Percentiles rank a stretch among this genome's conserved stretches.
phyloP scores from a whole-genome alignment of 1,140 invertebrate species.

The Halictus rubicundus region DNA sequence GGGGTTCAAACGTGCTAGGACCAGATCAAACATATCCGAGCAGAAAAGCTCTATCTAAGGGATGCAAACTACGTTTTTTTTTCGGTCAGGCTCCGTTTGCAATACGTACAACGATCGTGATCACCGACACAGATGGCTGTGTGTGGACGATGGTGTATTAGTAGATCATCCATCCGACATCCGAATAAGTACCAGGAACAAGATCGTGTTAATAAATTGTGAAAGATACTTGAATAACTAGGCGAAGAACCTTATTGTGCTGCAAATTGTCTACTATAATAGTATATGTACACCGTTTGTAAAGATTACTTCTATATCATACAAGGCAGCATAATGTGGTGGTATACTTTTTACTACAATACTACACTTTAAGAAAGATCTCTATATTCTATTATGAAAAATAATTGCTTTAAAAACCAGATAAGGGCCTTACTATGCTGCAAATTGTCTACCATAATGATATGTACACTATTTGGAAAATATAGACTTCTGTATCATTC shows the following conservation, averaged over 20 bases:
- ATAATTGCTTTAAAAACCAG: too few relatives aligned
- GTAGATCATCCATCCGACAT: constrained; percentile 60
- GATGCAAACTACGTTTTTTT: constrained; percentile 41
- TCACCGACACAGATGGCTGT: constrained; percentile 75
- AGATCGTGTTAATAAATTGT: constrained; percentile 50
- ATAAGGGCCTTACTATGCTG: not conserved
- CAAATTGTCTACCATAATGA: not conserved
- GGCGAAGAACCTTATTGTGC: not conserved
- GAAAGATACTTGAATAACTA: not conserved
- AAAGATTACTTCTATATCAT: not conserved
- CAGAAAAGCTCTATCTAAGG: constrained; percentile 36
- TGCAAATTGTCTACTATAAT: not conserved
- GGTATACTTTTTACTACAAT: not conserved
- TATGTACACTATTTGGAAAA: not conserved
- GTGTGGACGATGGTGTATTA: constrained; percentile 59
- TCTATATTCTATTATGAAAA: not conserved
- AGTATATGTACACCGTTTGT: not conserved
- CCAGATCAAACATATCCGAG: constrained; percentile 47
- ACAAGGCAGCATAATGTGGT: not conserved
- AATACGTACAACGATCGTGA: constrained; percentile 75
- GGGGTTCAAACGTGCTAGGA: constrained; percentile 40
- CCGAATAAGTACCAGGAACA: constrained; percentile 60
- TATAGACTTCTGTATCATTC: not conserved
- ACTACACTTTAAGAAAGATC: not conserved
- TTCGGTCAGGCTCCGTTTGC: constrained; percentile 57